A percentile compares a stretch with the other conserved stretches of the same genome.
Conservation (phyloP, 1,140 invertebrate species). For the Schlechtendalia chinensis region DNA sequence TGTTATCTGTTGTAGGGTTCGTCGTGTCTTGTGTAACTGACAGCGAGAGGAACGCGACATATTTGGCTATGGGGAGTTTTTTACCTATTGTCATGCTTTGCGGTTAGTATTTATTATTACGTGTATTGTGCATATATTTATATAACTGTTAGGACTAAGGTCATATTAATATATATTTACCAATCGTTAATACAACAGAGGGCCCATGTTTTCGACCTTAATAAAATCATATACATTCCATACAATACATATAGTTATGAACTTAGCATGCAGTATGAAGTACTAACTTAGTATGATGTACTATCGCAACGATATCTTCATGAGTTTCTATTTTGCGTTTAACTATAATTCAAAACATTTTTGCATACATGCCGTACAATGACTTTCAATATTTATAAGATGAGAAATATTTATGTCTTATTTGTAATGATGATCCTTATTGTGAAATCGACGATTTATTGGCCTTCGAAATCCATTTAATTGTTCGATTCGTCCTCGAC, state of each 20-base stretch:
- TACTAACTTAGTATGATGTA: too few relatives aligned
- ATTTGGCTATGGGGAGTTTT: conserved; percentile 89
- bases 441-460: neutral
- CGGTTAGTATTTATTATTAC: conserved; percentile 59
- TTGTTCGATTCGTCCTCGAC: too few relatives aligned
- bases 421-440: neutral
- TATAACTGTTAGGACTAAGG: neutral
- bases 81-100: conserved; percentile 89
- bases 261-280: too few relatives aligned
- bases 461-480: neutral
- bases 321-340: too few relatives aligned
- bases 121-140: neutral
- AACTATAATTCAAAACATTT: too few relatives aligned
- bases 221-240: too few relatives aligned
- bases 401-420: neutral
- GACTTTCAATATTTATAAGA: too few relatives aligned
- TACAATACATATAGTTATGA: too few relatives aligned
- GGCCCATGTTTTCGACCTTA: too few relatives aligned
- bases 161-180: neutral
- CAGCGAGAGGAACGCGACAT: conserved; percentile 89
- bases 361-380: too few relatives aligned
- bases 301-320: too few relatives aligned
- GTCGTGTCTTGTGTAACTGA: conserved; percentile 91
- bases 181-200: neutral
- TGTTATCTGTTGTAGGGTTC: conserved; percentile 62